Percentiles rank a stretch among this genome's conserved stretches.
phyloP scores from a whole-genome alignment of 2,888 invertebrate species.

The Dicycla oo region DNA sequence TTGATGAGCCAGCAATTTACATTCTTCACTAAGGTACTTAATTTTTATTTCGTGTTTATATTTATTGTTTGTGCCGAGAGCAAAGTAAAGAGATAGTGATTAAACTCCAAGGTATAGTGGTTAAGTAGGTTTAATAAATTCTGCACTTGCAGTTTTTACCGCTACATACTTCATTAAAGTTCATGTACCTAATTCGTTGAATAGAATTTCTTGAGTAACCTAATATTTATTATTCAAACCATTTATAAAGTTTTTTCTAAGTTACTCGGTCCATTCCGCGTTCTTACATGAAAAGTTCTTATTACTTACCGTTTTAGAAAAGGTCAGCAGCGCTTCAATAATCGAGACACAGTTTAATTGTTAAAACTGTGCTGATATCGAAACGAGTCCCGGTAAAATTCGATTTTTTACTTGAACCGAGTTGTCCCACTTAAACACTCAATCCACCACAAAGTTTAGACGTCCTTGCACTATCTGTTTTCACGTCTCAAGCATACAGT shows the following conservation, averaged over 20 bases:
- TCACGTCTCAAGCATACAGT: constrained; percentile 80
- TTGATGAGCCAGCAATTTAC: constrained; percentile 80
- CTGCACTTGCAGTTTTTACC: not conserved
- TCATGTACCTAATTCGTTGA: not conserved
- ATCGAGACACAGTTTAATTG: constrained; percentile 85
- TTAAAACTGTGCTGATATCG: constrained; percentile 88
- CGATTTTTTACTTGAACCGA: constrained; percentile 73
- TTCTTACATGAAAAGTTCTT: not conserved
- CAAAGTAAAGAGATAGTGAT: constrained; percentile 15
- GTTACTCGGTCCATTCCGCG: not conserved
- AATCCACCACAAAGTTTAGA: constrained; percentile 77
- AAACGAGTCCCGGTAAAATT: constrained; percentile 80
- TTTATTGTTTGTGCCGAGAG: constrained; percentile 27
- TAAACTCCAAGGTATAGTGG: constrained; percentile 23
- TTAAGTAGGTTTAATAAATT: constrained; percentile 26
- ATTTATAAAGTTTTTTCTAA: constrained; percentile 7
- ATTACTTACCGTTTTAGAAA: constrained; percentile 81
- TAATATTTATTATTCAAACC: constrained; percentile 25
- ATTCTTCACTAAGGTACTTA: constrained; percentile 71
- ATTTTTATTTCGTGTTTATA: constrained; percentile 58
- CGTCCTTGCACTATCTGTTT: constrained; percentile 82
- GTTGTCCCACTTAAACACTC: constrained; percentile 79
- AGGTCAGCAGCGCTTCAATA: constrained; percentile 80
- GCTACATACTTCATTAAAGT: constrained; percentile 8
- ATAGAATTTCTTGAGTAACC: constrained; percentile 22